Evolutionary conservation across 2,888 invertebrate species (phyloP), one percentile per base, ranked within the genome.

Genomic region (Amiota mariae): DNA sequence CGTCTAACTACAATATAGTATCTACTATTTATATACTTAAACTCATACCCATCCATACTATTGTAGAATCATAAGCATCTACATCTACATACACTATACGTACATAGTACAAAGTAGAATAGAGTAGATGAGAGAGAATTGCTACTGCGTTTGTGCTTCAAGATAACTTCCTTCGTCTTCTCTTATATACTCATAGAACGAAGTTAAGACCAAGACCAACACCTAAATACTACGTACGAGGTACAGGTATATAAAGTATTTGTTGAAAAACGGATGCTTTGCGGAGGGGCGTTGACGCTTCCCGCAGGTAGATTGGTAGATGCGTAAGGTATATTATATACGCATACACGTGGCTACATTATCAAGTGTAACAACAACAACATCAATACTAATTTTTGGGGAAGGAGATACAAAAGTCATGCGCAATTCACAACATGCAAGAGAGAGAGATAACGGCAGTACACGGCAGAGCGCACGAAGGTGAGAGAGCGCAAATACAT

Each of bases 221-320:
- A 51, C 67, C 67, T 68, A 68, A 68, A 24, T 36, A 3, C 47
- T 47, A 47, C 59, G 61, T 59, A 49, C 59, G 48, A 61, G 75
- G 73, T 78, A 64, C 79, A 78, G 77, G 75, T 64, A 72, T 61
- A 12, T 12, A 20, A 59, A 11, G 15, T n/a, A n/a, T n/a, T 59
- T 59, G 11, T n/a, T n/a, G 18, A 11, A 59, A 59, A 15, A 59
- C 59, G 59, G 59, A 8, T 15, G 18, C 10, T 20, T 51, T n/a
- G 49, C 63, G 46, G 61, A 20, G 51, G 61, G 73, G 79, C 72
- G 73, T 73, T 79, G 51, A 51, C 67, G 67, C 79, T 85, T 84
- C 85, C 86, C 86, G 88, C 89, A 89, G 89, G 89, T 89, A 89
- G 89, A 88, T 89, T 89, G 88, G 89, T 88, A 88, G 89, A 89